These are phyloP conservation scores for Tachina lurida DNA, from an alignment of 2,888 invertebrate genomes.

Conservation along the genomic window DNA sequence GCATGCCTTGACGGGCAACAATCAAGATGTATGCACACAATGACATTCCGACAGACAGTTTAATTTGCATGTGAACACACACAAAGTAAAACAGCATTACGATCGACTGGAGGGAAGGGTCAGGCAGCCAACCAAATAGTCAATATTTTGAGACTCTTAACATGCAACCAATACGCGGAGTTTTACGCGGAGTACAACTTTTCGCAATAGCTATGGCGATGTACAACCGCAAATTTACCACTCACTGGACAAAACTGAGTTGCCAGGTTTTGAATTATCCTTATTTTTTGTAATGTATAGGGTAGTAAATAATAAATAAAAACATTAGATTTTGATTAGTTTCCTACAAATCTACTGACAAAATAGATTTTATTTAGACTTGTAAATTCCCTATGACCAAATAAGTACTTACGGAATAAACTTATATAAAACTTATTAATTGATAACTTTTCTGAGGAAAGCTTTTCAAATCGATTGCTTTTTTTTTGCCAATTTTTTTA, in stretches of 20 bases:
- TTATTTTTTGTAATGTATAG: too few species aligned
- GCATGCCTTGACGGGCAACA: neutral
- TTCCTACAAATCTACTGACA: too few species aligned
- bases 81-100: conserved; percentile 12
- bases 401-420: too few species aligned
- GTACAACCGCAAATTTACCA: neutral
- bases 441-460: too few species aligned
- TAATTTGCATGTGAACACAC: neutral
- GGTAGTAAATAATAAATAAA: too few species aligned
- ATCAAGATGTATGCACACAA: neutral
- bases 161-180: neutral
- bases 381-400: too few species aligned
- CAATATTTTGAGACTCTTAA: conserved; percentile 8
- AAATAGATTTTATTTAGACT: too few species aligned
- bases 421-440: too few species aligned
- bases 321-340: too few species aligned
- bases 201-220: neutral
- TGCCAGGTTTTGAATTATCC: too few species aligned
- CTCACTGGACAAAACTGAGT: neutral
- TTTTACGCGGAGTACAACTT: neutral
- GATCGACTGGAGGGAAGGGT: conserved; percentile 30
- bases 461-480: too few species aligned
- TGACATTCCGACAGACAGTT: neutral
- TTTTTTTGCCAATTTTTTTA: too few species aligned
- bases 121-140: conserved; percentile 23